phyloP scores from a whole-genome alignment of 2,888 invertebrate genomes.

The Ischnura elegans region DNA sequence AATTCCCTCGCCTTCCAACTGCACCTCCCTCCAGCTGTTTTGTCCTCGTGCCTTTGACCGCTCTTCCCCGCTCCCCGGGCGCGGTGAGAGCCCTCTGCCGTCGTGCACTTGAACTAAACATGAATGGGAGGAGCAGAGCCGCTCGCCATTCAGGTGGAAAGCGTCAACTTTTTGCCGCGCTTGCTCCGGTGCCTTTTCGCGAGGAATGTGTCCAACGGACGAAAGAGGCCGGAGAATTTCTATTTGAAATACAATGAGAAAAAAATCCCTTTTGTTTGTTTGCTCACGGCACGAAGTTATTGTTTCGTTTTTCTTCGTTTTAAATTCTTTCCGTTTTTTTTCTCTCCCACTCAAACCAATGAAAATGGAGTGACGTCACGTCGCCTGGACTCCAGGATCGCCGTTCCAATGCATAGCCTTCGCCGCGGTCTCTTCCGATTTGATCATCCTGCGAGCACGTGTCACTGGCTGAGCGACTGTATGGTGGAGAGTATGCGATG shows the following conservation, averaged over 20 bases:
- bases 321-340: no score
- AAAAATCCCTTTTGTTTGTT: background rate
- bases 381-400: no score
- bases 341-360: background rate
- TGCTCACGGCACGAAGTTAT: background rate
- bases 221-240: constrained; percentile 2
- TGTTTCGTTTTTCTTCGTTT: background rate
- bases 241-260: background rate
- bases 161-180: constrained; percentile 35
- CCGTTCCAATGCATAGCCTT: no score
- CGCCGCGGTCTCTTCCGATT: no score
- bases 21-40: background rate
- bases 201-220: background rate
- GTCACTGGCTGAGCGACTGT: no score
- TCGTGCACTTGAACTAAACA: background rate
- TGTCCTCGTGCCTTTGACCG: no score
- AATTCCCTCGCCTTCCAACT: no score
- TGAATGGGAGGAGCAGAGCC: constrained; percentile 12
- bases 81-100: background rate
- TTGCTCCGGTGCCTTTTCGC: background rate
- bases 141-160: constrained; percentile 40
- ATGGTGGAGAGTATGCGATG: no score
- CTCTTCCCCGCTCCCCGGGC: background rate
- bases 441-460: no score
- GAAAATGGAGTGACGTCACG: background rate